Evolutionary conservation across 2,113 vertebrate species (phyloP).

Genomic region (Mus spicilegus): DNA sequence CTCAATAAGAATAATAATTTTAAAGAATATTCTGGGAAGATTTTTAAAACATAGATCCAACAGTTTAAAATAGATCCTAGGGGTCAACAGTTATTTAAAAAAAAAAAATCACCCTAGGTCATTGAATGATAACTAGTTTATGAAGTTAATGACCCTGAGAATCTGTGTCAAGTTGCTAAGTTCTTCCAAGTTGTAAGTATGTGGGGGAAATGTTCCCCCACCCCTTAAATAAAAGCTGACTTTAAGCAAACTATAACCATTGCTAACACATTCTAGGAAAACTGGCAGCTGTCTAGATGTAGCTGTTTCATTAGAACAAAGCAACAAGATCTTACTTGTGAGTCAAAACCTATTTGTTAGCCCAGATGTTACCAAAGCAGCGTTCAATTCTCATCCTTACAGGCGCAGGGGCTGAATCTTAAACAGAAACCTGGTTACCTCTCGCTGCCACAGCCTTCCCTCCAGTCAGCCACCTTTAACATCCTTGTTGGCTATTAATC

Average conservation of each 20-base stretch:
- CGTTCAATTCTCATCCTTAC: background rate
- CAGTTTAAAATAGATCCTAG: background rate
- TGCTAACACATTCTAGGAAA: background rate
- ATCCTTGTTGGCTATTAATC: background rate
- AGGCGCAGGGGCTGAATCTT: background rate
- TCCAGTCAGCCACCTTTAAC: slow-evolving; percentile 50
- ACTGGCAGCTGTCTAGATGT: background rate
- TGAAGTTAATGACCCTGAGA: background rate
- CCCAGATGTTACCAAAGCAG: background rate
- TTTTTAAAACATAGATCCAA: background rate
- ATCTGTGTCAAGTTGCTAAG: background rate
- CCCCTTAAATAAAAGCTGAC: background rate
- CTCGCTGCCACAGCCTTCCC: background rate
- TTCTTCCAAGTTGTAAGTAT: background rate
- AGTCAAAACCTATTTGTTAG: background rate
- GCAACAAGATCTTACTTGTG: background rate
- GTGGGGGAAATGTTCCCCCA: accelerated
- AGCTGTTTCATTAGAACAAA: background rate
- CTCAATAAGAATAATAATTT: background rate
- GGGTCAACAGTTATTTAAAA: background rate
- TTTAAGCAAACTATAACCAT: background rate
- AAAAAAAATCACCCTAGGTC: background rate
- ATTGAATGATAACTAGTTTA: background rate
- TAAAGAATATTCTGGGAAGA: background rate
- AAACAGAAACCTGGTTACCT: slow-evolving; percentile 1